Percentiles rank a stretch among this genome's conserved stretches.
Conservation (phyloP, 2,113 vertebrate genomes). For the Otolemur garnettii region DNA sequence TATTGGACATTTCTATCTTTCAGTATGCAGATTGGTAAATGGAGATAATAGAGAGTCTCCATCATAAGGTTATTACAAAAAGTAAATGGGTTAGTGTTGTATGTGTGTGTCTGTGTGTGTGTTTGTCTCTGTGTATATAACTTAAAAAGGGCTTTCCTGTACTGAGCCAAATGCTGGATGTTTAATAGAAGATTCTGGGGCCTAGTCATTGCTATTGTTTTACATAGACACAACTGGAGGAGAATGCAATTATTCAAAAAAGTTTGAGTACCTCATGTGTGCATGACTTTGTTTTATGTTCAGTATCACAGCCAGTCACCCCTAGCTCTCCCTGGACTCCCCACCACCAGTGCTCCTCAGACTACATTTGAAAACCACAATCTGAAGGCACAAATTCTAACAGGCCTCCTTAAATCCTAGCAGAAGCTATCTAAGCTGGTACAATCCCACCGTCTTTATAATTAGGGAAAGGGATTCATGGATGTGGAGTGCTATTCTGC, state of each 20-base stretch:
- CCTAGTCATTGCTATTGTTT: neutral
- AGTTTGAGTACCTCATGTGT: neutral
- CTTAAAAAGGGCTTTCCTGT: neutral
- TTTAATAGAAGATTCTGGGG: neutral
- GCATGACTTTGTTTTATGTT: neutral
- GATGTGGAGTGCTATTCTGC: neutral
- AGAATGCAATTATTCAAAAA: neutral
- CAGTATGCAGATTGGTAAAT: neutral
- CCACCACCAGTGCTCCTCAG: neutral
- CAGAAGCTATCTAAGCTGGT: slow-evolving; percentile 18
- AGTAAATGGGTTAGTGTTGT: neutral
- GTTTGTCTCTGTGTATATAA: neutral
- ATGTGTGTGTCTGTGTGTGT: neutral
- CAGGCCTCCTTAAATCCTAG: slow-evolving; percentile 34
- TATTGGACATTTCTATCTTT: neutral
- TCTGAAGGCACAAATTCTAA: neutral
- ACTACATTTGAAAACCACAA: neutral
- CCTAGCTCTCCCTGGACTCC: neutral
- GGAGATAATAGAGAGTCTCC: neutral
- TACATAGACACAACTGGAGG: neutral
- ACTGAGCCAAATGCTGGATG: neutral
- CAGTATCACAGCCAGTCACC: neutral
- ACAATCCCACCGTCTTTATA: neutral
- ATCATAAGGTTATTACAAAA: neutral
- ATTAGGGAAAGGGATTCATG: neutral